phyloP scores from a whole-genome alignment of 2,797 vertebrate species.

The Pipistrellus pygmaeus region DNA sequence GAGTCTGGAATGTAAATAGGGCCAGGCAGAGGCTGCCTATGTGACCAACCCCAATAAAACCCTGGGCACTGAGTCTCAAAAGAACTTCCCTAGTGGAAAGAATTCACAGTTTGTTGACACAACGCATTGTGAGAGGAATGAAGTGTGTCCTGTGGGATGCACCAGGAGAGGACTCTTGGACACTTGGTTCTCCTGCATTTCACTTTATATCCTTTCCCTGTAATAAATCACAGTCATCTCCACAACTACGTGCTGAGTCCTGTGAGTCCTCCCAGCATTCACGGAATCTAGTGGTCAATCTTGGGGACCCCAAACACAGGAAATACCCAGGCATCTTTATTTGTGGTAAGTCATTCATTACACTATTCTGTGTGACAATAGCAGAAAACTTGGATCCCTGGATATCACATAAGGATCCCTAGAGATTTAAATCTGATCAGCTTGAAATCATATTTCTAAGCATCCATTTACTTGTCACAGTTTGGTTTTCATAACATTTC shows the following conservation, averaged over 20 bases:
- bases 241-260: background rate
- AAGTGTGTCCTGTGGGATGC: background rate
- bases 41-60: background rate
- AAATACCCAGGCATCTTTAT: background rate
- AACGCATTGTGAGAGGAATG: background rate
- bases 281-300: background rate
- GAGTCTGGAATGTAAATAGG: background rate
- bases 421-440: background rate
- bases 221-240: background rate
- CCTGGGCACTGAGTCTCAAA: background rate
- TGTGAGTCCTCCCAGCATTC: background rate
- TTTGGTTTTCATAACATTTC: slow-evolving; percentile 16
- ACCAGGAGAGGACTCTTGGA: background rate
- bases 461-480: background rate
- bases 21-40: background rate
- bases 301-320: background rate
- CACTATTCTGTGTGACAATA: background rate
- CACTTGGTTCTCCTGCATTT: background rate
- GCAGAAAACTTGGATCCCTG: background rate
- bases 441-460: background rate
- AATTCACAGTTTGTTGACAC: background rate
- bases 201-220: background rate
- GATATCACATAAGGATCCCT: background rate
- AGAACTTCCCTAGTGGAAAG: background rate
- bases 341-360: background rate